These are phyloP conservation scores for Phortica variegata DNA, from an alignment of 1,140 invertebrate species.

Conservation along the genomic window DNA sequence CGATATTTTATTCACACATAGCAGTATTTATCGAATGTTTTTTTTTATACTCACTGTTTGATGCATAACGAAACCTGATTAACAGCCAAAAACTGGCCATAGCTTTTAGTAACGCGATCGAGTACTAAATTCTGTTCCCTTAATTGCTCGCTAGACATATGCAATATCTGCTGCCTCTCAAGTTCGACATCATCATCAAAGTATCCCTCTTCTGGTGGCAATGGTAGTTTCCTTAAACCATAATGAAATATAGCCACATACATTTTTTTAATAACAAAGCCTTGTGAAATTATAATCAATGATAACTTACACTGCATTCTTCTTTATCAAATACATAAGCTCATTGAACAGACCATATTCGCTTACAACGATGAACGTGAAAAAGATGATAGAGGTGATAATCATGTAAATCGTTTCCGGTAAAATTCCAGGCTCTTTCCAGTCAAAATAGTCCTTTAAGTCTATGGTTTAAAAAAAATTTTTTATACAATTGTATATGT, in stretches of 20 bases:
- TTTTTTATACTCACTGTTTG: conserved; percentile 36
- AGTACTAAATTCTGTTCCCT: conserved; percentile 51
- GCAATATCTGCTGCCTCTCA: conserved; percentile 50
- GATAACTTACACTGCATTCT: conserved; percentile 22
- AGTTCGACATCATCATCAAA: conserved; percentile 56
- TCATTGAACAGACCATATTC: conserved; percentile 37
- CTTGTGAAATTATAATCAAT: neutral
- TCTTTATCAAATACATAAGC: conserved; percentile 22
- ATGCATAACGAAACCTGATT: conserved; percentile 66
- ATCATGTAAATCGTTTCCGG: conserved; percentile 31
- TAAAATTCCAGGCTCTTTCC: conserved; percentile 32
- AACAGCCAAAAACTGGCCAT: conserved; percentile 67
- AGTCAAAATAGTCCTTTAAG: conserved; percentile 28
- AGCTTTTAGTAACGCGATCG: conserved; percentile 66
- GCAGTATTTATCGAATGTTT: neutral
- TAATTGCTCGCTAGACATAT: conserved; percentile 25
- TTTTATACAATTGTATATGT: neutral
- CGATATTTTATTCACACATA: conserved; percentile 14
- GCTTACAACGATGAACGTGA: conserved; percentile 26
- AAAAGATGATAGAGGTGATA: conserved; percentile 24
- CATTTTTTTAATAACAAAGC: neutral
- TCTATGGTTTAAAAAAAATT: conserved; percentile 13
- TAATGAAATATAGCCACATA: neutral
- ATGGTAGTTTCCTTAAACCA: conserved; percentile 25
- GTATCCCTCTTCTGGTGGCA: conserved; percentile 22